These are phyloP conservation scores for Nannoperca obscura DNA, from an alignment of 2,797 vertebrate genomes.

Conservation along the genomic window DNA sequence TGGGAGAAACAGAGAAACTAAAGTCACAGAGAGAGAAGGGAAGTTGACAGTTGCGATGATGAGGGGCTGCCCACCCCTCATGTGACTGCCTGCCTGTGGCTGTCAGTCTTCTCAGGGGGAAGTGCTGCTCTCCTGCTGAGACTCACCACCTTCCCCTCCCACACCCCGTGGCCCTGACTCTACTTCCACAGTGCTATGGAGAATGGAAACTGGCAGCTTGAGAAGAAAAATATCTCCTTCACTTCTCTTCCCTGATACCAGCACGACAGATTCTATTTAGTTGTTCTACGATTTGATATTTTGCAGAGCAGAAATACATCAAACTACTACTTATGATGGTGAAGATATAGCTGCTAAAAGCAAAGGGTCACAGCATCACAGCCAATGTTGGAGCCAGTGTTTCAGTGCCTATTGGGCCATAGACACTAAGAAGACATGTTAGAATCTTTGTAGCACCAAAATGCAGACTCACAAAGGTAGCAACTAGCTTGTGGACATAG, in stretches of 20 bases:
- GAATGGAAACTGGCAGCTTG: constrained; percentile 64
- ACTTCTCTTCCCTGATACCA: constrained; percentile 15
- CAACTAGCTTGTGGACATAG: too few species aligned
- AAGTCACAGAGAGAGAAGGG: background rate
- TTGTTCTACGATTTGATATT: background rate
- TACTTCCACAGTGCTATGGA: constrained; percentile 7
- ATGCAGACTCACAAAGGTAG: background rate
- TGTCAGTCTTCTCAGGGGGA: constrained; percentile 36
- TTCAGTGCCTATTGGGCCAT: background rate
- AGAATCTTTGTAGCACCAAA: background rate
- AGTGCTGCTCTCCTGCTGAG: constrained; percentile 50
- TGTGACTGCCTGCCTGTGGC: constrained; percentile 11
- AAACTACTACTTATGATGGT: background rate
- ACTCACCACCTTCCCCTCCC: constrained; percentile 11
- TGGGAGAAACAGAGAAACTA: background rate
- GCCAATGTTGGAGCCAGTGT: background rate
- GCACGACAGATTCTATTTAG: background rate
- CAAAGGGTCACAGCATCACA: background rate
- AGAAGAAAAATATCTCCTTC: constrained; percentile 39
- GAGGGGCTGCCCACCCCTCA: constrained; percentile 30
- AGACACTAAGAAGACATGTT: background rate
- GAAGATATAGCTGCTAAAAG: background rate
- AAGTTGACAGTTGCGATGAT: constrained; percentile 9
- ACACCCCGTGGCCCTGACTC: constrained; percentile 18
- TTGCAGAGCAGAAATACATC: background rate